Evolutionary conservation across 2,797 vertebrate species (phyloP).

Genomic region (Smutsia temminckii): DNA sequence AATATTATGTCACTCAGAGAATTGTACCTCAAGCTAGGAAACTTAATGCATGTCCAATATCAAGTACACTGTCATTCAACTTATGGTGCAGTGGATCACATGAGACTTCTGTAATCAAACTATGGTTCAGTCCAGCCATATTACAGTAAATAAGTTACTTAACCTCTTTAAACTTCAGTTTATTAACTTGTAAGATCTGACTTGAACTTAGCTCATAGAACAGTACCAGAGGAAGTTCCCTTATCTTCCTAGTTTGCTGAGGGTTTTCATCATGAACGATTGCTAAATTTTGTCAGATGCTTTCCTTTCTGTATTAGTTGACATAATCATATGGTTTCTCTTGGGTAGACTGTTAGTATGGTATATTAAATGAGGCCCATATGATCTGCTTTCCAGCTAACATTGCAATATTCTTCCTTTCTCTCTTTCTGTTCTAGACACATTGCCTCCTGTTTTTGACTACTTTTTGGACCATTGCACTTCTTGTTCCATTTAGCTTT

Average conservation of each 20-base stretch:
- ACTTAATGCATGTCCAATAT: neutral
- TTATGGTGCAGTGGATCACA: neutral
- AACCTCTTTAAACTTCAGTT: neutral
- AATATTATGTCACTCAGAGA: neutral
- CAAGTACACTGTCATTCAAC: neutral
- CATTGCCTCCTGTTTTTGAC: neutral
- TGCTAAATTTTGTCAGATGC: neutral
- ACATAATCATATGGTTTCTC: neutral
- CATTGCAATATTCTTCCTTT: neutral
- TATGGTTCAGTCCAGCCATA: neutral
- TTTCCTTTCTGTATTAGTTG: neutral
- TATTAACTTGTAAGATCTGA: neutral
- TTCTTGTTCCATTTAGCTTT: neutral
- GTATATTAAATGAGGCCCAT: neutral
- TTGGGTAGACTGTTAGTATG: neutral
- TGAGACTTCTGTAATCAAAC: neutral
- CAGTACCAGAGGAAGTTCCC: neutral
- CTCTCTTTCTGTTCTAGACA: neutral
- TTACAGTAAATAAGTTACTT: neutral
- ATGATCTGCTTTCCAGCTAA: neutral
- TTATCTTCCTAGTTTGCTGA: neutral
- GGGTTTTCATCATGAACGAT: neutral
- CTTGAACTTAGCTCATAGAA: neutral
- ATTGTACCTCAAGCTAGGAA: neutral
- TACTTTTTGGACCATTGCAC: neutral